Percentiles rank a stretch among this genome's conserved stretches.
Conservation (phyloP, 2,797 vertebrate species). For the Platalea minor region DNA sequence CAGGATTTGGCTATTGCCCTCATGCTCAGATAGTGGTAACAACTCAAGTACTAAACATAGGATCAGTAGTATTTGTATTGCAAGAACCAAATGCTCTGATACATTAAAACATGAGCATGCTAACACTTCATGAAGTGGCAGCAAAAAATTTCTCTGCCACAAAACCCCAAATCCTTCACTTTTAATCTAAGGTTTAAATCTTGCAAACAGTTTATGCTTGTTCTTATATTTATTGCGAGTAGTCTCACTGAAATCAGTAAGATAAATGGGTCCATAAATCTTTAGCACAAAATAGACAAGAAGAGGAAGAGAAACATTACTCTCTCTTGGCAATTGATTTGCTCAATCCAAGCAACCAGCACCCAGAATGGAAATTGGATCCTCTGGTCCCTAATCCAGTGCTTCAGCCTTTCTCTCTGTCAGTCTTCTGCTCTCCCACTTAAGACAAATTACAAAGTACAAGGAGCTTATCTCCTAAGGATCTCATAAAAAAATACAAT, state of each 20-base stretch:
- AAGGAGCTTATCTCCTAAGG: neutral
- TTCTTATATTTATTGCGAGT: neutral
- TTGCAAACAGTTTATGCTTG: neutral
- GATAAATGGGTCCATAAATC: constrained; percentile 18
- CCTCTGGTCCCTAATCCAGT: neutral
- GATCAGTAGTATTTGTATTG: neutral
- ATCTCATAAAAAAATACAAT: neutral
- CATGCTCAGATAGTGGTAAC: rapidly evolving
- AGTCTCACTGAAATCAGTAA: neutral
- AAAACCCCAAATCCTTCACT: neutral
- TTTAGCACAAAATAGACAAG: neutral
- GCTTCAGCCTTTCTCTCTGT: neutral
- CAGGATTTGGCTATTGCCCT: neutral
- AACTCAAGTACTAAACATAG: neutral
- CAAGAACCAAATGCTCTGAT: neutral
- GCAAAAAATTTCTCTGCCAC: neutral
- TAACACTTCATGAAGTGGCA: neutral
- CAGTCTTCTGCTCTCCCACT: neutral
- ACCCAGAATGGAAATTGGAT: neutral
- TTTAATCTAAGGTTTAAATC: neutral
- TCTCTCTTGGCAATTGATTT: neutral
- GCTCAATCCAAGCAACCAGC: neutral
- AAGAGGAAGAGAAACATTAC: neutral
- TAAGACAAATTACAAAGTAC: neutral
- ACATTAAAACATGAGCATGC: neutral